Evolutionary conservation across 2,888 invertebrate species (phyloP), one percentile per base, ranked within the genome.

Genomic region (Phorcus lineatus): DNA sequence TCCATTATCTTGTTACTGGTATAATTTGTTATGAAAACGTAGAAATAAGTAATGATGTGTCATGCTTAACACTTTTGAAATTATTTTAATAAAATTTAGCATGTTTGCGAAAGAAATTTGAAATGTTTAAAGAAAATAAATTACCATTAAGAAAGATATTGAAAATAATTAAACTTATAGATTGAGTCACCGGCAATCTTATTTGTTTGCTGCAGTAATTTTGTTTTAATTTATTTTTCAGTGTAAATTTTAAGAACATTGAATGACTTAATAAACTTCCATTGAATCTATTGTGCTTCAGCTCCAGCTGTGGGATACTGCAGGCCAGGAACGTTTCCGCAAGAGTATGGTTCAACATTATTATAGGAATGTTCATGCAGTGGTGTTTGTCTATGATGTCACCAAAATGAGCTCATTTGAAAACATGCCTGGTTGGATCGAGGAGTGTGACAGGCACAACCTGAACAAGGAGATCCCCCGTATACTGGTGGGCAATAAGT

Each of bases 271-370:
- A 24, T 55, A 55, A n/a, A 7, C 70, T 24, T 36, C 82, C n/a
- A n/a, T n/a, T n/a, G n/a, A 36, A 36, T 36, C 36, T 36, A 81
- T 82, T 82, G 83, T 75, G 82, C 94, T 94, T 53, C 92, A 96
- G 96, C 94, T 96, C 9, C 95, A 96, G 90, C 90, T 96, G 70
- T 96, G 96, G 96, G 96, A 95, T 87, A 96, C 96, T 0, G 96
- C 96, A 0, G 96, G 96, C 0, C 96, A 97, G 91, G 97, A 97
- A 92, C 93, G 96, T 81, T 96, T 96, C 92, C 94, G 96, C 17
- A 95, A 95, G 91, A 96, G 96, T 1, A 96, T 97, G 96, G 96
- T 96, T 22, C 95, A 96, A 88, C 96, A 97, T 92, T 97, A 96
- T 92, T 97, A 97, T 91, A 94, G 96, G 80, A 96, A 96, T 92